Conservation (phyloP, 35 echinoderm and acorn worm species). For the Lytechinus pictus region DNA sequence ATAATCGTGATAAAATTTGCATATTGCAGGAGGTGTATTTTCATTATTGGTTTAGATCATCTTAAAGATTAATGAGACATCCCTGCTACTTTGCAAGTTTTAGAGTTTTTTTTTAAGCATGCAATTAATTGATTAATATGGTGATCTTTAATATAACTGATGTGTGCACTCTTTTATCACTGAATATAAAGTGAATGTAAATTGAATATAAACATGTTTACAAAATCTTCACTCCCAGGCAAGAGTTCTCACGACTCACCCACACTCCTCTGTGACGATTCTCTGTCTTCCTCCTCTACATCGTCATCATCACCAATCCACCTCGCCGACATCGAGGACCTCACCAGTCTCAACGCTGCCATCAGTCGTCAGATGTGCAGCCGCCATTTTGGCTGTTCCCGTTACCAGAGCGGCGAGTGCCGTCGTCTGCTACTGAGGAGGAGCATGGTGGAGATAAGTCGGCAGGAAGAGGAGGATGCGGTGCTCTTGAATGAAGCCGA, state of each 20-base stretch:
- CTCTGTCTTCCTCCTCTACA: not conserved
- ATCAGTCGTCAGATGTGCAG: conserved; percentile 56
- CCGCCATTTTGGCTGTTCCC: not conserved
- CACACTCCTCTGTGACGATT: not conserved
- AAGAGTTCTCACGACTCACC: not conserved
- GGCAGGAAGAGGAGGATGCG: conserved; percentile 12
- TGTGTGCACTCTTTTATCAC: too few species aligned
- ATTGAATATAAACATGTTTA: too few species aligned
- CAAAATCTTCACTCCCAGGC: not conserved
- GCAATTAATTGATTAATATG: too few species aligned
- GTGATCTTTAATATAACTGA: too few species aligned
- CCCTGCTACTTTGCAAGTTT: too few species aligned
- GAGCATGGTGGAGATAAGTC: conserved; percentile 4
- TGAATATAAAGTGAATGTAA: too few species aligned
- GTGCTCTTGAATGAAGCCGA: conserved; percentile 39
- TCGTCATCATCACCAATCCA: not conserved
- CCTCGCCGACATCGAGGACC: conserved; percentile 67
- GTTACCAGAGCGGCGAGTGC: conserved; percentile 17
- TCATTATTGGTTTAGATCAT: too few species aligned
- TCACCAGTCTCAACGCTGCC: conserved; percentile 14
- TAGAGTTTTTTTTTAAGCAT: too few species aligned
- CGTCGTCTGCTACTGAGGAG: conserved; percentile 50
- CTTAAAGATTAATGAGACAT: too few species aligned
- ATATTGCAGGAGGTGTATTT: too few species aligned
- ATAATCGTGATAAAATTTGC: too few species aligned